Evolutionary conservation across 53 echinoderm and acorn worm genomes (phyloP), one percentile per base, ranked within the genome.

Genomic region (Hippasteria phrygiana): DNA sequence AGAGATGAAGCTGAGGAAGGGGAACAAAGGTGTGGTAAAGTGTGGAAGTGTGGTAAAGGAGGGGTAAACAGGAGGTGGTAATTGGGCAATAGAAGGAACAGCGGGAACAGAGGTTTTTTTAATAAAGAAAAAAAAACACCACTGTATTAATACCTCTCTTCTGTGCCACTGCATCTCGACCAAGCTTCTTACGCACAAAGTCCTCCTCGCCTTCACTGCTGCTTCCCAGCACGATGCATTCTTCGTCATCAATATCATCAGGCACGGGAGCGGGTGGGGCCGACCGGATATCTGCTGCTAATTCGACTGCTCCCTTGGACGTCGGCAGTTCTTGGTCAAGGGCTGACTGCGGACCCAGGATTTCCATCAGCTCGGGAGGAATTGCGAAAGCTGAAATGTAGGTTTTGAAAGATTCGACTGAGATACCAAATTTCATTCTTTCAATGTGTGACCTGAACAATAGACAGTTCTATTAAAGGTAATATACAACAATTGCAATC

Each of bases 201-300:
- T 95, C 89, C 34, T 92, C 88, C 47, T 95, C 95, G 28, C 93
- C 94, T 10, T 92, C 93, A 20, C 95, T 92, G 55, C 95, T 95
- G 87, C 92, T 92, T 38, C 93, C 97, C 43, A 97, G 76, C 38
- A 97, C 53, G 65, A 97, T 97, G 41, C 87, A 97, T 41, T 89
- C 95, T 35, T 95, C 92, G 16, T 75, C 78, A 18, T 47, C 55
- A n/a, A 50, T 66, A 16, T 66, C 84, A 22, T 62, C 77, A 18
- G 72, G 82, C 45, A 39, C 46, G 41, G 80, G 35, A 27, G 65
- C 55, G 28, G 79, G 8, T 28, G 78, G 42, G 36, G 74, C 17
- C 2, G 78, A 7, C n/a, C n/a, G 42, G 31, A 29, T 31, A 38
- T 75, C 75, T 10, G 67, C n/a, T 9, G 79, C 12, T 11, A 67